Evolutionary conservation across 37 sponge, comb jelly and placozoan species (phyloP).

Genomic region (Mnemiopsis leidyi): DNA sequence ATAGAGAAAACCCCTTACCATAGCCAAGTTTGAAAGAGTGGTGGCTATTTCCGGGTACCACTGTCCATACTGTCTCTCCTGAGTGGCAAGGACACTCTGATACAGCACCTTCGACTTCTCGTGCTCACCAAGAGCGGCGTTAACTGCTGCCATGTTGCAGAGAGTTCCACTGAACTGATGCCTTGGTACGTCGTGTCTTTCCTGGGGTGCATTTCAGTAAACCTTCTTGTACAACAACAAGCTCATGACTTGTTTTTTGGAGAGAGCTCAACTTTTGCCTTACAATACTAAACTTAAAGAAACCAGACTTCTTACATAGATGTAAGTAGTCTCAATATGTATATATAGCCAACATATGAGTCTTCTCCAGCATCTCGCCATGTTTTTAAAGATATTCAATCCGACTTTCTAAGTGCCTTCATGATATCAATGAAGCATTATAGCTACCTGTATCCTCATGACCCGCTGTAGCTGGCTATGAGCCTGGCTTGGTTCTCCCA

Average conservation of each 20-base stretch:
- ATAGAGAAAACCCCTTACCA: too few relatives aligned
- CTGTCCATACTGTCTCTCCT: slow-evolving; percentile 60
- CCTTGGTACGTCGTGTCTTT: slow-evolving; percentile 51
- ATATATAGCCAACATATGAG: too few relatives aligned
- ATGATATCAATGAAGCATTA: background rate
- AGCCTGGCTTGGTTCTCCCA: slow-evolving; percentile 61
- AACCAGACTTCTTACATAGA: too few relatives aligned
- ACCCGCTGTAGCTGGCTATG: slow-evolving; percentile 44
- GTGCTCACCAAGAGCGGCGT: slow-evolving; percentile 56
- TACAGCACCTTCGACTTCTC: slow-evolving; percentile 61
- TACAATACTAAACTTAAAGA: too few relatives aligned
- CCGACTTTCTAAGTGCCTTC: too few relatives aligned
- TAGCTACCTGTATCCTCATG: slow-evolving; percentile 63
- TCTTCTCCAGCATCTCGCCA: too few relatives aligned
- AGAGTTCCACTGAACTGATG: slow-evolving; percentile 18
- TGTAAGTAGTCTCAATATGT: too few relatives aligned
- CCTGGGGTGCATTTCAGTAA: slow-evolving; percentile 26
- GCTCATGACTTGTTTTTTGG: too few relatives aligned
- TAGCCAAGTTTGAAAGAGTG: slow-evolving; percentile 58
- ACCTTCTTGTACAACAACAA: too few relatives aligned
- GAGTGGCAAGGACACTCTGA: slow-evolving; percentile 34
- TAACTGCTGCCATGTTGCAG: slow-evolving; percentile 61
- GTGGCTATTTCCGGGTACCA: slow-evolving; percentile 63
- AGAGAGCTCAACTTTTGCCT: too few relatives aligned
- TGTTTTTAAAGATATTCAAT: too few relatives aligned